Percentiles rank a stretch among this genome's conserved stretches.
Evolutionary conservation across 2,888 invertebrate species (phyloP).

Genomic region (Stenodema calcarata): DNA sequence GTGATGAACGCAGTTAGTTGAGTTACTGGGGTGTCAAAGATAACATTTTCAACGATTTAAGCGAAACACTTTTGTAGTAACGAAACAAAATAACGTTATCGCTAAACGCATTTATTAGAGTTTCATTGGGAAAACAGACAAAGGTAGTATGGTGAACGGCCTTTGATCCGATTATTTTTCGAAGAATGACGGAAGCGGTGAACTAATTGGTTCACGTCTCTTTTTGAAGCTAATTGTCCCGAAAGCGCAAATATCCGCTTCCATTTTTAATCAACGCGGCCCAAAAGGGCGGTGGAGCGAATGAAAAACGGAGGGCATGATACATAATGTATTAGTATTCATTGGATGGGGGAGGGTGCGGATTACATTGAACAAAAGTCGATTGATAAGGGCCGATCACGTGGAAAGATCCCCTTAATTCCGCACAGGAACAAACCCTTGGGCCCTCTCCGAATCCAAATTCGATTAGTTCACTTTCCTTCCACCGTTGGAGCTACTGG

Average conservation of each 20-base stretch:
- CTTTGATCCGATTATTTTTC: neutral
- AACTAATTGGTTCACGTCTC: neutral
- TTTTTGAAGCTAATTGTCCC: neutral
- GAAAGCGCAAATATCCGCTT: neutral
- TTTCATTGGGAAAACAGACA: too few species aligned
- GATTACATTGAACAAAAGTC: constrained; percentile 7
- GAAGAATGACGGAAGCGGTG: neutral
- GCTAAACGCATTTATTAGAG: too few species aligned
- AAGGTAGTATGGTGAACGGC: neutral
- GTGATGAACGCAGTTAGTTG: too few species aligned
- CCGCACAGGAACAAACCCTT: neutral
- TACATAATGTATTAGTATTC: constrained; percentile 7
- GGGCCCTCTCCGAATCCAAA: neutral
- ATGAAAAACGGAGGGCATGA: neutral
- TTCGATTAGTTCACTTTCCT: neutral
- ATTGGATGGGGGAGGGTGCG: neutral
- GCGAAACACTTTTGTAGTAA: too few species aligned
- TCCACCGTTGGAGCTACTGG: neutral
- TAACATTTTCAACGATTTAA: too few species aligned
- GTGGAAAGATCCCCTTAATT: constrained; percentile 3
- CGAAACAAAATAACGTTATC: too few species aligned
- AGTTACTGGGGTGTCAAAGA: too few species aligned
- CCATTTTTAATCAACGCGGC: neutral
- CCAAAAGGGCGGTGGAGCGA: neutral
- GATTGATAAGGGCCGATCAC: constrained; percentile 2